Evolutionary conservation across 2,888 invertebrate genomes (phyloP).

Genomic region (Philonicus albiceps): DNA sequence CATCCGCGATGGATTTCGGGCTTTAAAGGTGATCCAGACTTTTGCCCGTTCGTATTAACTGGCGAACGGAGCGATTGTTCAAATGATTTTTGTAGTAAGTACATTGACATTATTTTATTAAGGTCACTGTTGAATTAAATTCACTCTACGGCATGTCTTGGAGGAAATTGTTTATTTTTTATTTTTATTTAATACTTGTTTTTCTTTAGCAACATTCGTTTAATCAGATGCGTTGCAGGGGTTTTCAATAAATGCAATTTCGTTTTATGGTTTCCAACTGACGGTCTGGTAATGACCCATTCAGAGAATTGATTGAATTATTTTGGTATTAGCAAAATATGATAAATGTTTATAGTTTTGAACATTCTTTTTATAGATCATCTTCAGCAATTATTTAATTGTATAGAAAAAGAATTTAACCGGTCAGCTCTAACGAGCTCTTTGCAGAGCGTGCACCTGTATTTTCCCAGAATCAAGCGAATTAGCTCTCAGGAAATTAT

Average conservation of each 20-base stretch:
- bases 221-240: background rate
- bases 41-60: constrained; percentile 53
- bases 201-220: background rate
- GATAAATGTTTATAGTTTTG: too few relatives aligned
- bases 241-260: background rate
- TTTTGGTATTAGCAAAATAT: background rate
- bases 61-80: constrained; percentile 60
- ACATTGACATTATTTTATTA: constrained; percentile 54
- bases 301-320: background rate
- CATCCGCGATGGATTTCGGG: constrained; percentile 72
- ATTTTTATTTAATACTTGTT: background rate
- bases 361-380: too few relatives aligned
- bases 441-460: too few relatives aligned
- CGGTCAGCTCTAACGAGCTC: too few relatives aligned
- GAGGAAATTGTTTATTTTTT: background rate
- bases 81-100: constrained; percentile 59
- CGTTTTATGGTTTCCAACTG: background rate
- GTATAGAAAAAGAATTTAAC: too few relatives aligned
- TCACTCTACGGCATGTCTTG: background rate
- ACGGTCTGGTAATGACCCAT: background rate
- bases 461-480: too few relatives aligned
- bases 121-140: background rate
- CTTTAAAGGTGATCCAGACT: constrained; percentile 53
- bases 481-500: too few relatives aligned
- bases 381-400: too few relatives aligned